Evolutionary conservation across 2,113 vertebrate genomes (phyloP).

Genomic region (Dryoscopus gambensis): DNA sequence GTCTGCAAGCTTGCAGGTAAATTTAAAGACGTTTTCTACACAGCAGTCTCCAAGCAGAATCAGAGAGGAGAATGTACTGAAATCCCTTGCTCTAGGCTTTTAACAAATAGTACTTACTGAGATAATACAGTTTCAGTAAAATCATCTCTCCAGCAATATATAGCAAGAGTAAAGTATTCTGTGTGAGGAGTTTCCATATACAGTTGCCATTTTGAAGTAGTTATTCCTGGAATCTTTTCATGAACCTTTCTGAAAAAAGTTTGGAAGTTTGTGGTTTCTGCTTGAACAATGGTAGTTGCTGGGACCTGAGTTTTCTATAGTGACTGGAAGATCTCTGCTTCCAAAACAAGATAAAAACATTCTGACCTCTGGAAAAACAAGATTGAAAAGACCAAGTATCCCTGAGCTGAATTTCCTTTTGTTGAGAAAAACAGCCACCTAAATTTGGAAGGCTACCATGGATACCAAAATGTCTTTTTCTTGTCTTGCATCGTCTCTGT

Average conservation of each 20-base stretch:
- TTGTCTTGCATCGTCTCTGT: neutral
- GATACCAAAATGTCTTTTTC: neutral
- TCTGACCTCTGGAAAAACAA: neutral
- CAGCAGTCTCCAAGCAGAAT: neutral
- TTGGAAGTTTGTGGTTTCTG: neutral
- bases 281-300: neutral
- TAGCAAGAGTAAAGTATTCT: neutral
- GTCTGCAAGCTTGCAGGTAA: neutral
- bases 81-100: neutral
- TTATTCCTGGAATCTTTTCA: neutral
- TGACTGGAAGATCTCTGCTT: neutral
- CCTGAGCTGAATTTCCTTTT: neutral
- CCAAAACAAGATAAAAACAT: neutral
- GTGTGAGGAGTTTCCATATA: neutral
- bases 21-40: neutral
- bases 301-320: neutral
- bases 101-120: neutral
- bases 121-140: neutral
- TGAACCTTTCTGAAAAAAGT: neutral
- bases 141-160: neutral
- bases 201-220: neutral
- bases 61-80: neutral
- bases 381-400: neutral
- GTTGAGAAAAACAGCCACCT: slow-evolving; percentile 3
- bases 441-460: neutral